Percentiles rank a stretch among this genome's conserved stretches.
These are phyloP conservation scores for Psittacula derbiana DNA, from an alignment of 2,797 vertebrate species.

Conservation along the genomic window DNA sequence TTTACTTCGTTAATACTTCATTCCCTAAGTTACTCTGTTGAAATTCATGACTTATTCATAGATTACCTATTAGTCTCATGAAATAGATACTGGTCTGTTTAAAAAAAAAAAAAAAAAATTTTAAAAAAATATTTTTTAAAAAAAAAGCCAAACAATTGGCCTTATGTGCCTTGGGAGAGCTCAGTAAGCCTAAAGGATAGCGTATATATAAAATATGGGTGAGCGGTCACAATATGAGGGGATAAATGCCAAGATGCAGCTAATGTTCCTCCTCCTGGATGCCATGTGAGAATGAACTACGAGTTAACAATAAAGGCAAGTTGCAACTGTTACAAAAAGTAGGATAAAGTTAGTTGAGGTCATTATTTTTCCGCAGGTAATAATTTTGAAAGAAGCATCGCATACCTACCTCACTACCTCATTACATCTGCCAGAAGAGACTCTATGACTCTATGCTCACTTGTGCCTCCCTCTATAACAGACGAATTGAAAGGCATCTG, in stretches of 20 bases:
- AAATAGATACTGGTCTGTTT: neutral
- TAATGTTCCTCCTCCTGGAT: neutral
- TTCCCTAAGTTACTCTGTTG: neutral
- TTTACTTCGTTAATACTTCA: conserved; percentile 17
- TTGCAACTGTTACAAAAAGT: neutral
- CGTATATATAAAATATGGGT: neutral
- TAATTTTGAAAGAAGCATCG: neutral
- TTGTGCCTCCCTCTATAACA: neutral
- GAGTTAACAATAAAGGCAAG: neutral
- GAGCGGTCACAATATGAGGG: neutral
- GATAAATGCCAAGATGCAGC: neutral
- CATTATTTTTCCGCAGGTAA: neutral
- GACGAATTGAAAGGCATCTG: neutral
- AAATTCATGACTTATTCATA: neutral
- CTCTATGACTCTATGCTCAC: neutral
- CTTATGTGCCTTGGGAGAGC: neutral
- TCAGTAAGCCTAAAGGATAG: neutral
- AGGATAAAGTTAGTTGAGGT: neutral
- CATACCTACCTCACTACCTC: neutral
- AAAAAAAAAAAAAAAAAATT: neutral
- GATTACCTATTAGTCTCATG: neutral
- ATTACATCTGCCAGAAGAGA: neutral
- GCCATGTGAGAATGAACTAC: neutral
- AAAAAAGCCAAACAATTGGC: neutral
- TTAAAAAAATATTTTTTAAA: neutral